Evolutionary conservation across 2,888 invertebrate genomes (phyloP), one percentile per base, ranked within the genome.

Genomic region (Eledone cirrhosa): DNA sequence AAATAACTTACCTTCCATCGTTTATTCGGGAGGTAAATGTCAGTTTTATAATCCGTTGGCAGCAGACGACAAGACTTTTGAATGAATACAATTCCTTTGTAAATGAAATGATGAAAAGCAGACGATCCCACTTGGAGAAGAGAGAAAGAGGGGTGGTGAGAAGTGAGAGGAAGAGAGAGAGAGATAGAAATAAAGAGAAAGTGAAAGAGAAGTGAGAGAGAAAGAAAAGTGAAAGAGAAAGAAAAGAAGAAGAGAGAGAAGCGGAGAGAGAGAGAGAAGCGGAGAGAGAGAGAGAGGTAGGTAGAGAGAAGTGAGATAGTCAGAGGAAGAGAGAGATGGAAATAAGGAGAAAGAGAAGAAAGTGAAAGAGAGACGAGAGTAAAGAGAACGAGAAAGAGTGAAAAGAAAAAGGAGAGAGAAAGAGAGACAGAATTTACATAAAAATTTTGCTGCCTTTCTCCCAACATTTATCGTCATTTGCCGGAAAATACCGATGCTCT

Each of bases 201-300:
- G 65, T n/a, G 27, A 65, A 27, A 24, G n/a, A 63, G 63, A 63
- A 2, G 22, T 16, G n/a, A 22, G 27, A 27, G n/a, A 2, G n/a
- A 7, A 22, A 22, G n/a, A n/a, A 63, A 24, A 65, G 24, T n/a
- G 27, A 65, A 3, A 19, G n/a, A 65, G 65, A 65, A 3, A 27
- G 13, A 65, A n/a, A 63, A n/a, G 63, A 65, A 14, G n/a, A n/a
- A 65, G 24, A 65, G n/a, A 65, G 65, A 63, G 63, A 2, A 14
- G 2, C n/a, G n/a, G 63, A 22, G 19, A n/a, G 63, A 63, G n/a
- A 63, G 24, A 63, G 7, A 63, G 63, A 63, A 13, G n/a, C 2
- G n/a, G n/a, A 63, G 24, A 63, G n/a, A 63, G 63, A 63, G n/a
- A 63, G 63, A 63, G 19, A 59, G 59, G 24, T 59, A 59, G 59